Evolutionary conservation across 2,797 vertebrate genomes (phyloP), one percentile per base, ranked within the genome.

Genomic region (Xiphophorus birchmanni): DNA sequence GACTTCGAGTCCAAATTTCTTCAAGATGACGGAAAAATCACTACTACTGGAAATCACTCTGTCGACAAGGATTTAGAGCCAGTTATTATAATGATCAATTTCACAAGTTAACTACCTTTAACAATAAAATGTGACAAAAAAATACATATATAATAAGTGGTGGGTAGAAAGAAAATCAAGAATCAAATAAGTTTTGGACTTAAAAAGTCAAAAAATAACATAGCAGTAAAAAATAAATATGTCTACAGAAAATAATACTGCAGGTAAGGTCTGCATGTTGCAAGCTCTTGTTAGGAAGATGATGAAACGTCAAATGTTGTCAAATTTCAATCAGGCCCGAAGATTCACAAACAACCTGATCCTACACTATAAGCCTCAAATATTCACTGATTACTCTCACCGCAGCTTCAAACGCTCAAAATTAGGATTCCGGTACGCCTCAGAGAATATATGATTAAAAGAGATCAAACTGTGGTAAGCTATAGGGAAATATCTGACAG

Each of bases 361-460:
- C 45, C 42, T 26, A 7, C 40, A 48, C n/a, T 2, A 5, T 17
- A 3, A 58, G 65, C 52, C 60, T 60, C 42, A 48, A 56, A 47
- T 72, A 40, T 48, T 60, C 72, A 35, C 50, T 75, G 50, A 78
- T 72, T 72, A 40, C 29, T 72, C 42, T 76, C 65, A 45, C 9
- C 58, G 42, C 32, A 37, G 32, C 74, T 60, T 81, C 74, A 76
- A 48, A 76, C 50, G 2, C 50, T 32, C 18, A 13, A 8, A 67
- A 69, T 60, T 48, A 74, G 18, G 42, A 79, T 75, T 75, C 21
- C 29, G 23, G 50, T 58, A 45, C 8, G 50, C 73, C 65, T 71
- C 29, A 54, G n/a, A 80, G 50, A 76, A 71, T 71, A 75, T 47
- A 52, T 79, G 67, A 83, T 72, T 79, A 73, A 73, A 58, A 54